These are phyloP conservation scores for Sceloporus undulatus DNA, from an alignment of 2,113 vertebrate genomes.

Conservation along the genomic window DNA sequence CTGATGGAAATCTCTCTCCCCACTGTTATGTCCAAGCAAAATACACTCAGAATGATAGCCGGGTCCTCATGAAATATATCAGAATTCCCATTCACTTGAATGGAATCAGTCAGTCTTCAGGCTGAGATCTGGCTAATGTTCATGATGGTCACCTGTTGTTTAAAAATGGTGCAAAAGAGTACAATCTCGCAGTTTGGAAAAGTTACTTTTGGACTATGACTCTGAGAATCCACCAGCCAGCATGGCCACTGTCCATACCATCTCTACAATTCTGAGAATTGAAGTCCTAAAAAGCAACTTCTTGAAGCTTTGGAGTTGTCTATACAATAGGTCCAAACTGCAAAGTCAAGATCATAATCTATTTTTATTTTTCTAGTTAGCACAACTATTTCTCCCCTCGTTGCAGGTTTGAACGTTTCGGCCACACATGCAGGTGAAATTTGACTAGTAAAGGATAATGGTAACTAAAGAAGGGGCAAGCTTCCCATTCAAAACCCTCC, in stretches of 20 bases:
- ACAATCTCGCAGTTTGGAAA: too few relatives aligned
- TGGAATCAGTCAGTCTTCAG: not conserved
- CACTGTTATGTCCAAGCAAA: not conserved
- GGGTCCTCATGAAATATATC: too few relatives aligned
- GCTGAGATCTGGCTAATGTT: not conserved
- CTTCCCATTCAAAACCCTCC: not conserved
- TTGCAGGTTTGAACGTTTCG: not conserved
- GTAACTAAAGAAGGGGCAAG: not conserved
- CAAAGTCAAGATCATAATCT: not conserved
- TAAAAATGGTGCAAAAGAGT: too few relatives aligned
- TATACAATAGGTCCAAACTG: not conserved
- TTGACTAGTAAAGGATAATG: not conserved
- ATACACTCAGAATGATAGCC: not conserved
- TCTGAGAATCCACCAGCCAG: too few relatives aligned
- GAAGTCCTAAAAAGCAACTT: not conserved
- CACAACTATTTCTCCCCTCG: not conserved
- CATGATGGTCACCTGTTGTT: too few relatives aligned
- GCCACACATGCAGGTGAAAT: not conserved
- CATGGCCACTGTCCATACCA: too few relatives aligned
- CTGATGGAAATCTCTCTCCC: not conserved
- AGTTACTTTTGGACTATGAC: too few relatives aligned
- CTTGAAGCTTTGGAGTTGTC: not conserved
- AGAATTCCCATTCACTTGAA: not conserved
- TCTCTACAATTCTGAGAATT: too few relatives aligned
- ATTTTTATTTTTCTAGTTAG: not conserved